Evolutionary conservation across 2,113 vertebrate species (phyloP).

Genomic region (Ploceus nigricollis): DNA sequence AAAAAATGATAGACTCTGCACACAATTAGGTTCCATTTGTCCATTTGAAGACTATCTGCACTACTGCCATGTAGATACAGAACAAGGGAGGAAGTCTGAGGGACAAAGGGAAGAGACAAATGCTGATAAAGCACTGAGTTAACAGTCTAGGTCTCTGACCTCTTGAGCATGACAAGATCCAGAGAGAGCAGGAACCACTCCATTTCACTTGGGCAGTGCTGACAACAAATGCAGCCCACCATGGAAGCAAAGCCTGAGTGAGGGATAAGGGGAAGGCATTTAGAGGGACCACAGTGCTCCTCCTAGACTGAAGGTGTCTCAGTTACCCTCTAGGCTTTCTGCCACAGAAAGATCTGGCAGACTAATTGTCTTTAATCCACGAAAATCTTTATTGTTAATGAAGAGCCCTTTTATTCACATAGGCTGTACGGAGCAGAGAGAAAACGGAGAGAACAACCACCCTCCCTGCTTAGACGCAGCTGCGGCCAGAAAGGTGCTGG

Average conservation of each 20-base stretch:
- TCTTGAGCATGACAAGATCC: neutral
- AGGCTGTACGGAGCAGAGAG: accelerated
- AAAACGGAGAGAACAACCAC: neutral
- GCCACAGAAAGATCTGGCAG: neutral
- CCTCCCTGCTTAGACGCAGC: neutral
- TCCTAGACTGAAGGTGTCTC: neutral
- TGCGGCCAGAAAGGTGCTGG: neutral
- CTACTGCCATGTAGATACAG: neutral
- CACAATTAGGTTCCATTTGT: neutral
- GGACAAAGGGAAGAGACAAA: neutral
- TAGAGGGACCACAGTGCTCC: neutral
- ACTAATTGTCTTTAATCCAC: neutral
- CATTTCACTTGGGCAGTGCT: neutral
- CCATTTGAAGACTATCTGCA: neutral
- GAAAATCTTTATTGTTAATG: neutral
- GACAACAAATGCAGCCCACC: neutral
- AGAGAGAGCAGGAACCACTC: neutral
- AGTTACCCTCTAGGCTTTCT: neutral
- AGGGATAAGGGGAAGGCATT: neutral
- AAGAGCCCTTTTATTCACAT: neutral
- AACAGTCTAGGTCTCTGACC: neutral
- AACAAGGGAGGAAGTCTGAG: neutral
- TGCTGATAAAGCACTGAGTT: neutral
- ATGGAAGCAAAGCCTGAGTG: neutral
- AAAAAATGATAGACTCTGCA: neutral